Percentiles rank a stretch among this genome's conserved stretches.
phyloP scores from a whole-genome alignment of 2,888 invertebrate genomes.

The Ernsta delagoae region DNA sequence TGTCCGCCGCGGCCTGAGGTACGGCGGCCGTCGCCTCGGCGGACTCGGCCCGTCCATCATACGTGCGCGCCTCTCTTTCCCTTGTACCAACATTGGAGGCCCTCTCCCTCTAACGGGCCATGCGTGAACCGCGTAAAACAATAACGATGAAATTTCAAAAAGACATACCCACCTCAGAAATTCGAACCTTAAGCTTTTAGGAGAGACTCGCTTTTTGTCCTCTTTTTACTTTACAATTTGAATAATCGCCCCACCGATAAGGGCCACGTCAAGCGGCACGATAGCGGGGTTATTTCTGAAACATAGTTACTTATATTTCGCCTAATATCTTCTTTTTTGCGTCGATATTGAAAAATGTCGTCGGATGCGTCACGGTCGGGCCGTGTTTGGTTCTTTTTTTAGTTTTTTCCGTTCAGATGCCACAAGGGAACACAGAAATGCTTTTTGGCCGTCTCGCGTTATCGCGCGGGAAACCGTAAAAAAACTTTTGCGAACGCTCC shows the following conservation, averaged over 20 bases:
- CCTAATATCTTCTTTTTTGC: conserved; percentile 53
- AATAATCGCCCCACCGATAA: conserved; percentile 51
- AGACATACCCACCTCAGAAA: conserved; percentile 51
- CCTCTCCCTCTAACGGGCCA: conserved; percentile 57
- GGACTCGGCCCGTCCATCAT: conserved; percentile 77
- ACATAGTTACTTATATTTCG: conserved; percentile 48
- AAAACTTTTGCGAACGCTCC: conserved; percentile 59
- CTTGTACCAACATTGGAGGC: conserved; percentile 38
- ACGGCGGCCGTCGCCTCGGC: conserved; percentile 68
- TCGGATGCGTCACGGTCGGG: conserved; percentile 66
- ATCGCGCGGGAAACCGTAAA: conserved; percentile 66
- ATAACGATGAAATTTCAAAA: conserved; percentile 70
- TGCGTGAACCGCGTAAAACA: conserved; percentile 74
- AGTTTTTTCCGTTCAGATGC: conserved; percentile 52
- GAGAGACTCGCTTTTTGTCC: conserved; percentile 42
- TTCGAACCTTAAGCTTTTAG: conserved; percentile 59
- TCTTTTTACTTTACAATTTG: conserved; percentile 42
- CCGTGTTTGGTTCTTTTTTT: conserved; percentile 51
- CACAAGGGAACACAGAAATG: conserved; percentile 75
- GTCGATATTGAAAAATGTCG: conserved; percentile 75
- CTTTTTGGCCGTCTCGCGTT: conserved; percentile 78
- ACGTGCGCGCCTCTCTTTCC: conserved; percentile 59
- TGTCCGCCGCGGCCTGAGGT: conserved; percentile 75
- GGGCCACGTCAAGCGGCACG: conserved; percentile 45
- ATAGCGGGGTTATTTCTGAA: conserved; percentile 46